Evolutionary conservation across 1,140 invertebrate genomes (phyloP).

Genomic region (Conus betulinus): DNA sequence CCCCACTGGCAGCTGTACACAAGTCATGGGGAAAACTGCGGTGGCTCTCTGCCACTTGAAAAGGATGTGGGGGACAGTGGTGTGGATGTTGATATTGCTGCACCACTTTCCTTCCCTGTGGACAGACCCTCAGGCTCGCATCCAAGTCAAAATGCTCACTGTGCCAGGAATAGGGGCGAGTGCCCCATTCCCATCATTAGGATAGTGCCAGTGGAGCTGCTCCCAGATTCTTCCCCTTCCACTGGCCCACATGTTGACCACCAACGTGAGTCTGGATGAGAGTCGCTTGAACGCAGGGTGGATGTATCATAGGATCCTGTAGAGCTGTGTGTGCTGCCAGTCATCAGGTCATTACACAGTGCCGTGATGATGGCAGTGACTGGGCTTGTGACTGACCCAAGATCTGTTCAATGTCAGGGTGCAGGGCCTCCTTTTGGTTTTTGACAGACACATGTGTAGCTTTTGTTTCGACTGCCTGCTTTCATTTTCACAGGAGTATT

Average conservation of each 20-base stretch:
- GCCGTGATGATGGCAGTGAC: conserved; percentile 69
- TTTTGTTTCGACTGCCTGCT: background rate
- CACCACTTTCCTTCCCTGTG: background rate
- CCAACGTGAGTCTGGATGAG: conserved; percentile 62
- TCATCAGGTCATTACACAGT: conserved; percentile 69
- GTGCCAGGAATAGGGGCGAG: conserved; percentile 71
- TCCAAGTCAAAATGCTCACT: conserved; percentile 72
- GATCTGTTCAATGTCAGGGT: conserved; percentile 69
- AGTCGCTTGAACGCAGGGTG: conserved; percentile 67
- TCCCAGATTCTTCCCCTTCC: conserved; percentile 21
- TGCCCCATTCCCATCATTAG: conserved; percentile 52
- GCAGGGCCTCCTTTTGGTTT: conserved; percentile 64
- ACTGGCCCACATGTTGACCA: conserved; percentile 64
- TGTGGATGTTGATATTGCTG: conserved; percentile 26
- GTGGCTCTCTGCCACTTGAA: conserved; percentile 57
- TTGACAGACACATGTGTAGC: conserved; percentile 52
- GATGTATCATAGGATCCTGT: conserved; percentile 66
- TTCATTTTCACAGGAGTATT: conserved; percentile 4
- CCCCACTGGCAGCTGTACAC: conserved; percentile 9
- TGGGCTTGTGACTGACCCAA: conserved; percentile 61
- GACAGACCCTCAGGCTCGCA: background rate
- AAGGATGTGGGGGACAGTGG: conserved; percentile 8
- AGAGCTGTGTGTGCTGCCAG: conserved; percentile 48
- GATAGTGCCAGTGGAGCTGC: conserved; percentile 50
- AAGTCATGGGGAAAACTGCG: conserved; percentile 47